Percentiles rank a stretch among this genome's conserved stretches.
Evolutionary conservation across 1,140 invertebrate genomes (phyloP).

Genomic region (Cheumatopsyche charites): DNA sequence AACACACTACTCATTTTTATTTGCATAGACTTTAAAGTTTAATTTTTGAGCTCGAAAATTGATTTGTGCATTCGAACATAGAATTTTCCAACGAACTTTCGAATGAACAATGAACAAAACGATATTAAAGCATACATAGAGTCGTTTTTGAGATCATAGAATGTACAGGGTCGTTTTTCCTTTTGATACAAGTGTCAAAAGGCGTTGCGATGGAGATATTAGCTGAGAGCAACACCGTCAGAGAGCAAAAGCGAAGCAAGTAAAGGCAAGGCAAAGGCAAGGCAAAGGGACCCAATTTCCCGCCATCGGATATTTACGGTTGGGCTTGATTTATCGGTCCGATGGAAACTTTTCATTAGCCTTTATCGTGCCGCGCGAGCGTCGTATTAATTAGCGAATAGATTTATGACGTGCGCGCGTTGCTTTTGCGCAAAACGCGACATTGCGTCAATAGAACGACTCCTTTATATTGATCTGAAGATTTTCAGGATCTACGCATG

Average conservation of each 20-base stretch:
- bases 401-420: constrained; percentile 9
- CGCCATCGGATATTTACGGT: constrained; percentile 12
- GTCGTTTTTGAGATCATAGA: no score
- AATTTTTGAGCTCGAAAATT: no score
- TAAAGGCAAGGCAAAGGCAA: neutral
- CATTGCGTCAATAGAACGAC: no score
- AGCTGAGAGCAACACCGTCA: neutral
- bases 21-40: no score
- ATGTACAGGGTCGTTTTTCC: no score
- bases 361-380: neutral
- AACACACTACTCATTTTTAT: no score
- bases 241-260: neutral
- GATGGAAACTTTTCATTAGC: constrained; percentile 19
- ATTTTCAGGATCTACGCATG: no score
- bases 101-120: no score
- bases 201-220: neutral
- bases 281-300: constrained; percentile 2
- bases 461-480: no score
- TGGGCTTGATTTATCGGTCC: constrained; percentile 4
- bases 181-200: neutral
- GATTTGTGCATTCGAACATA: no score
- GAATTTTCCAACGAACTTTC: no score
- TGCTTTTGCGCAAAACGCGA: neutral
- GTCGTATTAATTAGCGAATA: constrained; percentile 11
- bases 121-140: no score